phyloP scores from a whole-genome alignment of 2,797 vertebrate species.

The Apodemus agrarius region DNA sequence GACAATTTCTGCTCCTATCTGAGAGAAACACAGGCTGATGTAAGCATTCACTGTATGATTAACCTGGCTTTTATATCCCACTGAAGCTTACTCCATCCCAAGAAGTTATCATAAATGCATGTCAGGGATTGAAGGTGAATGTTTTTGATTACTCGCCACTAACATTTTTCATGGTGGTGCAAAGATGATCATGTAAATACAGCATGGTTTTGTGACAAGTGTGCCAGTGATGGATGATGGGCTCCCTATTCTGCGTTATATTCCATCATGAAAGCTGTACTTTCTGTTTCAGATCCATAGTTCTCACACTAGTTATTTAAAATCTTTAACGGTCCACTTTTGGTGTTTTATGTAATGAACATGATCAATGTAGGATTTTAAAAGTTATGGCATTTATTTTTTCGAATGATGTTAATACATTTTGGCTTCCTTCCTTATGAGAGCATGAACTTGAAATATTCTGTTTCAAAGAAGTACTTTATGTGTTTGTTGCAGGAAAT shows the following conservation, averaged over 20 bases:
- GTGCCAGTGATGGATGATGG: slow-evolving; percentile 54
- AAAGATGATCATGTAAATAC: slow-evolving; percentile 71
- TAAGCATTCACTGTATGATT: slow-evolving; percentile 84
- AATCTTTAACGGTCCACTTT: background rate
- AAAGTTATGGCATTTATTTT: background rate
- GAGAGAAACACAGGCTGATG: slow-evolving; percentile 83
- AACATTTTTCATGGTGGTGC: slow-evolving; percentile 74
- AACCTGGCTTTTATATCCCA: slow-evolving; percentile 85
- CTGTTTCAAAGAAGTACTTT: background rate
- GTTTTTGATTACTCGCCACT: slow-evolving; percentile 82
- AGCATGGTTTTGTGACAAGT: slow-evolving; percentile 69
- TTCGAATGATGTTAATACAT: slow-evolving; percentile 40
- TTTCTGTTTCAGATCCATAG: background rate
- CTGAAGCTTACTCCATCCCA: slow-evolving; percentile 79
- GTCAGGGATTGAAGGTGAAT: slow-evolving; percentile 80
- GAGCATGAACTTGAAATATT: background rate
- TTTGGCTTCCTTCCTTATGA: background rate
- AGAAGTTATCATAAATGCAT: slow-evolving; percentile 82
- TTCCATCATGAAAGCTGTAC: background rate
- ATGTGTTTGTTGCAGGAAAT: background rate
- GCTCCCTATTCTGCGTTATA: background rate
- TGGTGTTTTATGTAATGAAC: slow-evolving; percentile 4
- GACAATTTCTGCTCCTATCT: slow-evolving; percentile 84
- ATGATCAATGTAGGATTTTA: slow-evolving; percentile 31
- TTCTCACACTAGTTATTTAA: background rate